Conservation (phyloP, 2,888 invertebrate species). For the Apodemia duryi region DNA sequence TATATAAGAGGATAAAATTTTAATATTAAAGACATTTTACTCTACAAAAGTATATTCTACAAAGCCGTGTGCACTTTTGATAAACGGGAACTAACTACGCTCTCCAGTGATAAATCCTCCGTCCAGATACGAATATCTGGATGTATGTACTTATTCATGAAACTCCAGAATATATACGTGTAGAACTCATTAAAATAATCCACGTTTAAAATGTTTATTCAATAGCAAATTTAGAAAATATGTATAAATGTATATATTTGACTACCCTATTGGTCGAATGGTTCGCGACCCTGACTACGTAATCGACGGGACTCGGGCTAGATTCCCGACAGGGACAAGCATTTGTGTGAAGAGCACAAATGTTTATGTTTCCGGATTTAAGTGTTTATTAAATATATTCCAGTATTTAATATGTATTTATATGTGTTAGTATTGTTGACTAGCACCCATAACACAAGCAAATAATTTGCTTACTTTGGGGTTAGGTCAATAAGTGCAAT, state of each 20-base stretch:
- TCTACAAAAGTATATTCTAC: constrained; percentile 16
- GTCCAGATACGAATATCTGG: constrained; percentile 27
- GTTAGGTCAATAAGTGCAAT: too few species aligned
- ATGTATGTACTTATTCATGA: constrained; percentile 31
- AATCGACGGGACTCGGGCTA: too few species aligned
- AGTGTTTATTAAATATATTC: too few species aligned
- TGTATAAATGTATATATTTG: background rate
- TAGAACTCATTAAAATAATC: constrained; percentile 2
- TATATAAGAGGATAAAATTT: constrained; percentile 7
- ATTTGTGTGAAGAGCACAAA: too few species aligned
- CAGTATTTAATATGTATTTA: too few species aligned
- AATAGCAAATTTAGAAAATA: background rate
- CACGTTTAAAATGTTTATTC: background rate
- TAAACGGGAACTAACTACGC: constrained; percentile 29
- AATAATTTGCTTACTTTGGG: too few species aligned
- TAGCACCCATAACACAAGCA: too few species aligned
- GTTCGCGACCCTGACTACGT: too few species aligned
- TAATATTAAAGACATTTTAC: constrained; percentile 16
- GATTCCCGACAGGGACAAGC: too few species aligned
- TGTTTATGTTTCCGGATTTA: too few species aligned
- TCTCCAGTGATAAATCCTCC: constrained; percentile 31
- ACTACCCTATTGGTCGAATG: too few species aligned
- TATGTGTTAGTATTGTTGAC: too few species aligned
- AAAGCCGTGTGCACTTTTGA: constrained; percentile 26
- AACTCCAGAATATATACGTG: constrained; percentile 17